Evolutionary conservation across 1,140 invertebrate species (phyloP).

Genomic region (Neuroterus valhalla): DNA sequence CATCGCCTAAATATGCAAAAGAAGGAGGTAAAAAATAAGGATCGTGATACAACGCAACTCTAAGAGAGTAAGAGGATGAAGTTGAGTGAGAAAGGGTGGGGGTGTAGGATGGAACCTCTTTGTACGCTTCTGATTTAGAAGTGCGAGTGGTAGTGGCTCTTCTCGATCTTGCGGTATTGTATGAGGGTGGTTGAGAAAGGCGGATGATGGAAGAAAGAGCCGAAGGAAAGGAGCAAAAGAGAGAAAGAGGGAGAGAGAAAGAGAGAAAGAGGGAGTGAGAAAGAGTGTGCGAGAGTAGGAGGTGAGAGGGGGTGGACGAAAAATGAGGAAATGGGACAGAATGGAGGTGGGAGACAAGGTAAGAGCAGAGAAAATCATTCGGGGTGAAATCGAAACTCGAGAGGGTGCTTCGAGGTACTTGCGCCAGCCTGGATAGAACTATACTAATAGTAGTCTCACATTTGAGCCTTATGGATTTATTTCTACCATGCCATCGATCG

Average conservation of each 20-base stretch:
- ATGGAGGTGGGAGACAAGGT: background rate
- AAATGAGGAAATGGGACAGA: constrained; percentile 3
- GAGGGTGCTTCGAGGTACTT: constrained; percentile 16
- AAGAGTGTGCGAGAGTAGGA: too few relatives aligned
- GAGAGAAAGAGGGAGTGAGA: constrained; percentile 11
- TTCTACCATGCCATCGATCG: constrained; percentile 10
- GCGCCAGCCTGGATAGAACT: background rate
- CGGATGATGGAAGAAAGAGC: constrained; percentile 49
- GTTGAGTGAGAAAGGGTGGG: background rate
- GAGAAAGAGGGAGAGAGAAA: constrained; percentile 37
- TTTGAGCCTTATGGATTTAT: constrained; percentile 21
- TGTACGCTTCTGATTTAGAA: constrained; percentile 12
- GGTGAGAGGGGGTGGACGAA: constrained; percentile 12
- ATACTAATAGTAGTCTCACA: constrained; percentile 27
- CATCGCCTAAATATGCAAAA: background rate
- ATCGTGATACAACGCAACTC: background rate
- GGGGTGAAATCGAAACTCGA: constrained; percentile 30
- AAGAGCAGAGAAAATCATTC: constrained; percentile 18
- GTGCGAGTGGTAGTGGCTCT: background rate
- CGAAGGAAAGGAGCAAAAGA: constrained; percentile 31
- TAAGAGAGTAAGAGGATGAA: constrained; percentile 14
- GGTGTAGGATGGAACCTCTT: constrained; percentile 11
- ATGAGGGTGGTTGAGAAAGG: constrained; percentile 30
- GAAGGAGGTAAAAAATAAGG: background rate
- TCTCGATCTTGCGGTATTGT: background rate